Evolutionary conservation across 2,113 vertebrate species (phyloP), one percentile per base, ranked within the genome.

Genomic region (Calyptomena viridis): DNA sequence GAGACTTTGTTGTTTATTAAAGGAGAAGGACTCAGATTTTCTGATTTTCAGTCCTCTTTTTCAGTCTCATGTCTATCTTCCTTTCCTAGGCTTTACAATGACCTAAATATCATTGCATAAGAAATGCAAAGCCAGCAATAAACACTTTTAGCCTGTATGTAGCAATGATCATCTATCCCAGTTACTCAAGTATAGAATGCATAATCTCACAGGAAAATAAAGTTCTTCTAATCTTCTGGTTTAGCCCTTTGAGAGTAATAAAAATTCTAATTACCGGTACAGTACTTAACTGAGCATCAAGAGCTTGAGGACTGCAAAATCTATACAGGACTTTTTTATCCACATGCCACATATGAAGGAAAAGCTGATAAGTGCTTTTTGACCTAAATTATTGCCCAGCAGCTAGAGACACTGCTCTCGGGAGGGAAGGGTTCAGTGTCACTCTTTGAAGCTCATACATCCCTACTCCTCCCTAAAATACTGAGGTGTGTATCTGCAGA

Each of bases 191-290:
- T 91, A 47, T 8, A 83, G 79, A 95, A 79, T 42, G 50, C 72
- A 81, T 20, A 88, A 81, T 94, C 92, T 95, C 94, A 74, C 64
- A 91, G 93, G 86, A 78, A 78, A 91, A 87, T 23, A 75, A 78
- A 89, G 28, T 92, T 95, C 68, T 95, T 96, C 92, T 95, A 96
- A 96, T 95, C 72, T 92, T 95, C 89, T 89, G 71, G 35, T 75
- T 94, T 89, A 87, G 79, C 58, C 92, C 86, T 63, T 82, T 64
- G 94, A 94, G 88, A 96, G 60, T 46, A 35, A 42, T 59, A 85
- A 86, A 69, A 75, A 80, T 93, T 89, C 75, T 94, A 92, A 93
- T 96, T 96, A 95, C 89, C 0, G 4, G 35, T 68, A 17, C 56
- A 72, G 66, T 75, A 28, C 22, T 96, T 93, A 71, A 86, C 74